phyloP scores from a whole-genome alignment of 2,797 vertebrate genomes.

The Premnoplex brunnescens region DNA sequence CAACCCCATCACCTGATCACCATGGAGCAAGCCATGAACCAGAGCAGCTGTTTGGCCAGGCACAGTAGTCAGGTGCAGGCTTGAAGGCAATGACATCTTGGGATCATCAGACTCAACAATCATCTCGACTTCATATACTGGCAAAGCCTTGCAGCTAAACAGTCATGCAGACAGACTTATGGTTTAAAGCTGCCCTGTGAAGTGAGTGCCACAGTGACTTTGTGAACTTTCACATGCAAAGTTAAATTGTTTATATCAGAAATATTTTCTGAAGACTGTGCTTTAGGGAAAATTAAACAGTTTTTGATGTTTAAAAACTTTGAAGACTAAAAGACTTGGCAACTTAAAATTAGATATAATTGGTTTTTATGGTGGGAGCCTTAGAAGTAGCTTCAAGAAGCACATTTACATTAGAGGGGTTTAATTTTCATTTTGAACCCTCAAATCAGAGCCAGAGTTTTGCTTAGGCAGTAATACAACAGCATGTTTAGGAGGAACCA shows the following conservation, averaged over 20 bases:
- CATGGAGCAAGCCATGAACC: neutral
- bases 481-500: neutral
- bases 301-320: neutral
- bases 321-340: neutral
- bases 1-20: neutral
- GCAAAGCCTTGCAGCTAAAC: neutral
- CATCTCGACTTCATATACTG: neutral
- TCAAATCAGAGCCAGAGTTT: neutral
- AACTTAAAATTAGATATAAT: neutral
- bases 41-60: neutral
- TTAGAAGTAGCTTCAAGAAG: neutral
- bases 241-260: neutral
- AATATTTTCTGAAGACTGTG: slow-evolving; percentile 7
- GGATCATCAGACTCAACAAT: neutral
- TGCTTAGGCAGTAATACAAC: neutral
- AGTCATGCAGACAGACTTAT: neutral
- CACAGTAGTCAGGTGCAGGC: neutral
- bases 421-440: neutral
- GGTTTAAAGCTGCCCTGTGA: neutral
- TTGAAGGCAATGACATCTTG: neutral
- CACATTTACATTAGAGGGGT: neutral
- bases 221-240: neutral
- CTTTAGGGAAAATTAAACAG: neutral
- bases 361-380: neutral
- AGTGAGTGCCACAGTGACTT: neutral